Percentiles rank a stretch among this genome's conserved stretches.
These are phyloP conservation scores for Chrysaora quinquecirrha DNA, from an alignment of 30 jellyfish, hydroid and myxozoan species.

Conservation along the genomic window DNA sequence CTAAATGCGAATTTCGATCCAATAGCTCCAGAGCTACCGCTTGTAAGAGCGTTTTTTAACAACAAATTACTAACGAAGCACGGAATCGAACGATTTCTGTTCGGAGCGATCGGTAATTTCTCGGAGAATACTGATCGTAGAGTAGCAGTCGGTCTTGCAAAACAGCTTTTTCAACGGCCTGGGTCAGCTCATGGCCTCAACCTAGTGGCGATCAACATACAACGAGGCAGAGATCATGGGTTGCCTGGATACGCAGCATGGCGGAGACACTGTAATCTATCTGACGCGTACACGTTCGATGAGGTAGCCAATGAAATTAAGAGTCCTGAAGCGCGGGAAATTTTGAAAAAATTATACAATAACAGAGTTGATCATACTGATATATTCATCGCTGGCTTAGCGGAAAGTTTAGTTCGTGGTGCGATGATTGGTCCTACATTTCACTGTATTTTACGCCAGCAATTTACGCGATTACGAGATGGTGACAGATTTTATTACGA, in stretches of 20 bases:
- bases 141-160: constrained; percentile 68
- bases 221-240: constrained; percentile 92
- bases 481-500: constrained; percentile 84
- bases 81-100: constrained; percentile 76
- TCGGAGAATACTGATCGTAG: constrained; percentile 77
- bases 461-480: constrained; percentile 66
- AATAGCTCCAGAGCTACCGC: constrained; percentile 69
- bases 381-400: constrained; percentile 70
- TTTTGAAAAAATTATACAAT: constrained; percentile 57
- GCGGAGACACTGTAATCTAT: constrained; percentile 66
- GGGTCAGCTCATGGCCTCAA: constrained; percentile 77
- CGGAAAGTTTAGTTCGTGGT: constrained; percentile 51
- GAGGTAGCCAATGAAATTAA: constrained; percentile 55
- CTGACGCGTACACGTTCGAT: constrained; percentile 39
- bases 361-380: constrained; percentile 65
- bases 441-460: constrained; percentile 70
- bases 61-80: constrained; percentile 35
- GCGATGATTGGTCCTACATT: constrained; percentile 79
- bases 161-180: constrained; percentile 74
- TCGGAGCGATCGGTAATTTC: constrained; percentile 80
- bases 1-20: constrained; percentile 70
- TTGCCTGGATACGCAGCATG: constrained; percentile 77
- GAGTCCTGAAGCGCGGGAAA: constrained; percentile 27
- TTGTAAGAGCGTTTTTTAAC: constrained; percentile 65
- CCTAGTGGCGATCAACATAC: constrained; percentile 73